phyloP scores from a whole-genome alignment of 2,888 invertebrate species.

The Drosophila nigricruria region DNA sequence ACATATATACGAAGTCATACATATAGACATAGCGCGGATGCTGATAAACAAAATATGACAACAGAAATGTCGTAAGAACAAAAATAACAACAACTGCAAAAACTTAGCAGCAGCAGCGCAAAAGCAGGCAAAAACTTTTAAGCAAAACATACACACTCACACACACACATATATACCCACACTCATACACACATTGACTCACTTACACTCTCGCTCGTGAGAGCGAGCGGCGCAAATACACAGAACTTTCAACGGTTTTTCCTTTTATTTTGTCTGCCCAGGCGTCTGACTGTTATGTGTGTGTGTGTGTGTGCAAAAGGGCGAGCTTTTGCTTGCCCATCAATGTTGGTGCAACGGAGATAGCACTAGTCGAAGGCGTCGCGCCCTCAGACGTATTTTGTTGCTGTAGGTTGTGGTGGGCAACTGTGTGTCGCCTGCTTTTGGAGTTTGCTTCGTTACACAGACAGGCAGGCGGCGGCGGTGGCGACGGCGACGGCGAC shows the following conservation, averaged over 20 bases:
- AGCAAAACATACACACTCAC: conserved; percentile 10
- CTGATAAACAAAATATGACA: conserved; percentile 48
- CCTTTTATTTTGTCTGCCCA: conserved; percentile 59
- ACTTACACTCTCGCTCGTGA: conserved; percentile 8
- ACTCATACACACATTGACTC: conserved; percentile 5
- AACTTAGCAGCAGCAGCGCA: conserved; percentile 28
- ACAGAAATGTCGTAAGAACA: conserved; percentile 34
- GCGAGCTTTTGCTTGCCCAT: conserved; percentile 16
- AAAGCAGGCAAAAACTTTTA: conserved; percentile 39
- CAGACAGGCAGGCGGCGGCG: conserved; percentile 20
- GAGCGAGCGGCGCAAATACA: conserved; percentile 16
- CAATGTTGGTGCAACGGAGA: conserved; percentile 40
- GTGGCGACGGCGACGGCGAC: not conserved
- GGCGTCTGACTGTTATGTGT: conserved; percentile 47
- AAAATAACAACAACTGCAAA: conserved; percentile 27
- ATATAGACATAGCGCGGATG: conserved; percentile 18
- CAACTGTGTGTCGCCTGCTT: conserved; percentile 27
- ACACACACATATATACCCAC: not conserved
- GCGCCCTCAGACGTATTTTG: conserved; percentile 79
- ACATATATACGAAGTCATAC: not conserved
- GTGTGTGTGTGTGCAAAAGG: conserved; percentile 5
- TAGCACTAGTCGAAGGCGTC: conserved; percentile 43
- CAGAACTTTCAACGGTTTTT: conserved; percentile 59
- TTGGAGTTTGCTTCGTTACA: conserved; percentile 39
- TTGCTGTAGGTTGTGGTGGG: conserved; percentile 83